Conservation (phyloP, 2,888 invertebrate species). For the Ichneumoninae sp. region DNA sequence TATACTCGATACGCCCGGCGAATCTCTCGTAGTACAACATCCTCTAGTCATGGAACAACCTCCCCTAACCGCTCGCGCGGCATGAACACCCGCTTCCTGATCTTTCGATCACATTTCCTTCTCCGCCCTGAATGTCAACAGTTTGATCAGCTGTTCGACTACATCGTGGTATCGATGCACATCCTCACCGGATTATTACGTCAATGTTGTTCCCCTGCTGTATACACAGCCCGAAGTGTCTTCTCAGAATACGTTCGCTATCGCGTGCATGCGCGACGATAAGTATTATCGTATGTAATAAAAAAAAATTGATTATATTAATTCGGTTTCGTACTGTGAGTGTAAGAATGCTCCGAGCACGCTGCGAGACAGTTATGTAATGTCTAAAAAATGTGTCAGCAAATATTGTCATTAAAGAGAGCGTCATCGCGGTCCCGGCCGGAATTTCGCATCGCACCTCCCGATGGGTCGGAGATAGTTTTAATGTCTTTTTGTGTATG, state of each 20-base stretch:
- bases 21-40: background rate
- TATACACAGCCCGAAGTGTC: background rate
- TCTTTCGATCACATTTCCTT: slow-evolving; percentile 43
- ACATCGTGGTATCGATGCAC: slow-evolving; percentile 11
- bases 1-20: background rate
- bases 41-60: background rate
- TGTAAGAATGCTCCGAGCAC: background rate
- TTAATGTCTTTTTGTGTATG: background rate
- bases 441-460: background rate
- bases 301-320: background rate
- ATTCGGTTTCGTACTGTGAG: background rate
- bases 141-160: slow-evolving; percentile 42
- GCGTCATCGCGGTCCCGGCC: background rate
- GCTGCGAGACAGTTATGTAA: background rate
- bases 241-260: background rate
- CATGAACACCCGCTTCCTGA: slow-evolving; percentile 35
- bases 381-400: background rate
- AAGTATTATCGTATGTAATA: background rate
- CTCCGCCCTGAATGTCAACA: slow-evolving; percentile 12
- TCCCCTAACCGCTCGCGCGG: background rate
- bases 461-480: background rate
- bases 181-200: background rate
- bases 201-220: background rate
- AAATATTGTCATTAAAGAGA: background rate
- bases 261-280: background rate